phyloP scores from a whole-genome alignment of 2,113 vertebrate species.

The Thermophis baileyi region DNA sequence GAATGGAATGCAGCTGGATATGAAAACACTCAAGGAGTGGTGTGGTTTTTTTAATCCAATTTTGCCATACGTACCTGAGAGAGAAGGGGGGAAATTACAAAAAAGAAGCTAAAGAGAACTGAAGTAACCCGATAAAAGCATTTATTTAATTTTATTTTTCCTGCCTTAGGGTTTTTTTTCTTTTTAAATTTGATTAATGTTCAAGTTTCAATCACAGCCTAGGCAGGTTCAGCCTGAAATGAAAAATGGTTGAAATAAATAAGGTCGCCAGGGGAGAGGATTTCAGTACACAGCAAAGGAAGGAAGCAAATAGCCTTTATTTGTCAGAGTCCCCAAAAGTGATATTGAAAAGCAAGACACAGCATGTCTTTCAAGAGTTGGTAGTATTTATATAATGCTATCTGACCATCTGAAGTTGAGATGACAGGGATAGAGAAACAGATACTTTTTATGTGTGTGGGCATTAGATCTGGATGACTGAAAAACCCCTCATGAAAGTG shows the following conservation, averaged over 20 bases:
- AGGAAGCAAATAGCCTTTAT: conserved; percentile 34
- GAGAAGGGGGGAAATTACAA: neutral
- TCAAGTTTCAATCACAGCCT: conserved; percentile 28
- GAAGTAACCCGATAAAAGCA: neutral
- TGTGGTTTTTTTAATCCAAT: conserved; percentile 3
- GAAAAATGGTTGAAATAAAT: conserved; percentile 59
- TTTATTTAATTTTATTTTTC: conserved; percentile 20
- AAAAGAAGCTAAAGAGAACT: neutral
- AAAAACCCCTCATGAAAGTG: neutral
- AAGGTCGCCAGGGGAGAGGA: conserved; percentile 49
- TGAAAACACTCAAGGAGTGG: neutral
- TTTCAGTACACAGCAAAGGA: conserved; percentile 47
- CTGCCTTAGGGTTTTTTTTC: neutral
- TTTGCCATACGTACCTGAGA: conserved; percentile 1
- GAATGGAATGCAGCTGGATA: conserved; percentile 47
- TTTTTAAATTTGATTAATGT: neutral
- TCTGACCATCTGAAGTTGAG: neutral
- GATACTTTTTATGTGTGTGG: neutral
- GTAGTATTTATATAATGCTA: neutral
- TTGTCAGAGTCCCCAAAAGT: conserved; percentile 6
- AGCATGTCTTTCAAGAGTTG: neutral
- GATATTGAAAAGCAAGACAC: neutral
- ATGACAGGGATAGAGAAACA: neutral
- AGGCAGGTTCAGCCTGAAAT: conserved; percentile 6
- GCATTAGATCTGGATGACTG: neutral